Evolutionary conservation across 2,888 invertebrate species (phyloP).

Genomic region (Micoletzkya japonica): DNA sequence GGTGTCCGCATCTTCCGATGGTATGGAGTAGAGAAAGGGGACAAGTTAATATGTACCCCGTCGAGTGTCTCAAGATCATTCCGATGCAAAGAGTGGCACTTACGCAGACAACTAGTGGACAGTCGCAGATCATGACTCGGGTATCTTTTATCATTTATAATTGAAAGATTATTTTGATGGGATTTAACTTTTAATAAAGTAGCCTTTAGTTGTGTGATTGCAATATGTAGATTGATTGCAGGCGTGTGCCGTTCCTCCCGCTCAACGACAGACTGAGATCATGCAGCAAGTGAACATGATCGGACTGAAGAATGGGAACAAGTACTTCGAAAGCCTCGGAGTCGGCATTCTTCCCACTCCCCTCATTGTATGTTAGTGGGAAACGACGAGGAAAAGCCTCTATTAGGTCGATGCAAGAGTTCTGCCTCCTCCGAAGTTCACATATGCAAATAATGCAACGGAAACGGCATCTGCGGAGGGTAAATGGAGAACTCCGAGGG

Average conservation of each 20-base stretch:
- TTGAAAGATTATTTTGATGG: background rate
- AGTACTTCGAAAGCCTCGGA: slow-evolving; percentile 31
- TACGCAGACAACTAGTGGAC: slow-evolving; percentile 36
- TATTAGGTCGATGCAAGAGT: slow-evolving; percentile 34
- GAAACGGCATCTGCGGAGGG: slow-evolving; percentile 5
- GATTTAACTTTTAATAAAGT: background rate
- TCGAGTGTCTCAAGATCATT: slow-evolving; percentile 38
- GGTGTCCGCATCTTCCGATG: slow-evolving; percentile 37
- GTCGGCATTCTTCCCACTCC: slow-evolving; percentile 31
- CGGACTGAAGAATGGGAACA: slow-evolving; percentile 30
- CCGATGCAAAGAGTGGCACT: slow-evolving; percentile 45
- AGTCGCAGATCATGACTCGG: slow-evolving; percentile 37
- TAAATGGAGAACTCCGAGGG: slow-evolving; percentile 22
- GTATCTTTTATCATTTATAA: background rate
- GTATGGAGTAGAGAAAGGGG: slow-evolving; percentile 35
- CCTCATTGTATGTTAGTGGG: slow-evolving; percentile 30
- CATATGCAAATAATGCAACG: slow-evolving; percentile 20
- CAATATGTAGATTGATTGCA: slow-evolving; percentile 15
- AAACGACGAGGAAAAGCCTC: background rate
- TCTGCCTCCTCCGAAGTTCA: slow-evolving; percentile 32
- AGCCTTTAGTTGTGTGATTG: background rate
- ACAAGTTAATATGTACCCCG: slow-evolving; percentile 37
- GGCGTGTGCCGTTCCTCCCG: slow-evolving; percentile 42
- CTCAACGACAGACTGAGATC: slow-evolving; percentile 30
- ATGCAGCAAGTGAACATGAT: slow-evolving; percentile 31